Evolutionary conservation across 2,888 invertebrate species (phyloP).

Genomic region (Antitype chi): DNA sequence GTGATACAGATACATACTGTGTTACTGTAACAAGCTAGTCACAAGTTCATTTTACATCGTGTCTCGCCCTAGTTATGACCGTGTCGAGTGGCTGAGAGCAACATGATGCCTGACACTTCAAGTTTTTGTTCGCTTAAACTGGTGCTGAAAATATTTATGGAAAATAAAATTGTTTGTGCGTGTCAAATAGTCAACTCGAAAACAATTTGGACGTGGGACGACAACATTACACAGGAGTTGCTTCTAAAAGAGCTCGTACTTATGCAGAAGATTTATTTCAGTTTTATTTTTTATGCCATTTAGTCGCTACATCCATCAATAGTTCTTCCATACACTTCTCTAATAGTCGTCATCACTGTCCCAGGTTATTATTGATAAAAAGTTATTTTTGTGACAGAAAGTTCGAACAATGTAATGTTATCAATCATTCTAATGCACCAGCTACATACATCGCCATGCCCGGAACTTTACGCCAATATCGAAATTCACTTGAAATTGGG

Average conservation of each 20-base stretch:
- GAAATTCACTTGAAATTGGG: constrained; percentile 55
- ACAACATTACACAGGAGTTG: background rate
- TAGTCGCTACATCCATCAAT: too few species aligned
- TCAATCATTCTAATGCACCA: constrained; percentile 3
- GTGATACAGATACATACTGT: constrained; percentile 6
- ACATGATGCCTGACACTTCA: constrained; percentile 39
- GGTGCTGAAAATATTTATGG: constrained; percentile 22
- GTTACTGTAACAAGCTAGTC: constrained; percentile 44
- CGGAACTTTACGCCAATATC: constrained; percentile 51
- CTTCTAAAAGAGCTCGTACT: background rate
- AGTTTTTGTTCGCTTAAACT: constrained; percentile 38
- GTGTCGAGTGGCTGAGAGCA: constrained; percentile 49
- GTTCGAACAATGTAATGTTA: background rate
- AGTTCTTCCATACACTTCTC: background rate
- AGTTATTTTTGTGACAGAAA: background rate
- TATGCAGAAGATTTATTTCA: too few species aligned
- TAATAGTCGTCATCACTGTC: background rate
- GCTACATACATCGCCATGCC: constrained; percentile 28
- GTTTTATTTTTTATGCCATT: background rate
- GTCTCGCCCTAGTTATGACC: constrained; percentile 50
- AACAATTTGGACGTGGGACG: background rate
- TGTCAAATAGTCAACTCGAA: background rate
- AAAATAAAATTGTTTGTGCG: constrained; percentile 20
- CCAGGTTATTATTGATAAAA: background rate
- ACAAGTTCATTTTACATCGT: constrained; percentile 50